Percentiles rank a stretch among this genome's conserved stretches.
Conservation (phyloP, 2,797 vertebrate species). For the Pogoniulus pusillus region DNA sequence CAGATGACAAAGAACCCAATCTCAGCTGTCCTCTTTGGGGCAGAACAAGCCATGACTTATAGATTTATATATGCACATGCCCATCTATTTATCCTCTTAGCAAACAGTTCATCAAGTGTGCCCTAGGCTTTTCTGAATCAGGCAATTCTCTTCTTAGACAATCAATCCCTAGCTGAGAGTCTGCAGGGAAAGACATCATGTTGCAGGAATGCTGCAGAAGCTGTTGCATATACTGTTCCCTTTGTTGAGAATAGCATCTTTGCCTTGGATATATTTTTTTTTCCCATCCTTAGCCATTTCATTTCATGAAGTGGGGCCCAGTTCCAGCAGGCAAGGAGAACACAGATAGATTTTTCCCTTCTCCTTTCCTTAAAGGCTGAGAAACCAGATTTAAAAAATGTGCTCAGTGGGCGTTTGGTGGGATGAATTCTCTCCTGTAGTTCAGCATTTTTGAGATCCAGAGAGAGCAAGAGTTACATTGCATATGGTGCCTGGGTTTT, state of each 20-base stretch:
- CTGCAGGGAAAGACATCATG: slow-evolving; percentile 57
- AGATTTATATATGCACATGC: slow-evolving; percentile 23
- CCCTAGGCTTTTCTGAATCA: slow-evolving; percentile 33
- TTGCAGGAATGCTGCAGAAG: slow-evolving; percentile 45
- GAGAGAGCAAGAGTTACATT: not conserved
- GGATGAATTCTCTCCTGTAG: slow-evolving; percentile 69
- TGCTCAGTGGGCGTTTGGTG: slow-evolving; percentile 76
- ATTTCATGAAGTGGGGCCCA: slow-evolving; percentile 69
- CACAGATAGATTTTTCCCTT: slow-evolving; percentile 62
- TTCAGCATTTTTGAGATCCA: slow-evolving; percentile 42
- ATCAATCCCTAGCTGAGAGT: slow-evolving; percentile 35
- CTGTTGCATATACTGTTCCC: slow-evolving; percentile 59
- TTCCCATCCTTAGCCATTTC: slow-evolving; percentile 51
- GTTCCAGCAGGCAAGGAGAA: slow-evolving; percentile 71
- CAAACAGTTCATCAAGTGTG: slow-evolving; percentile 49
- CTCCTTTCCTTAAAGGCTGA: slow-evolving; percentile 75
- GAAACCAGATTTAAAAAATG: slow-evolving; percentile 76
- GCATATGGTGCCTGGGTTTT: slow-evolving; percentile 55
- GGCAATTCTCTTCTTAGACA: slow-evolving; percentile 37
- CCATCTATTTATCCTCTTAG: slow-evolving; percentile 48
- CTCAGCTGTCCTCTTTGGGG: not conserved
- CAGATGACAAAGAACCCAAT: not conserved
- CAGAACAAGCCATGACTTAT: slow-evolving; percentile 41
- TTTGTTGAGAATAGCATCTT: slow-evolving; percentile 61
- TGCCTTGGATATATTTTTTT: slow-evolving; percentile 42